Conservation (phyloP, 2,888 invertebrate species). For the Byasa hedistus region DNA sequence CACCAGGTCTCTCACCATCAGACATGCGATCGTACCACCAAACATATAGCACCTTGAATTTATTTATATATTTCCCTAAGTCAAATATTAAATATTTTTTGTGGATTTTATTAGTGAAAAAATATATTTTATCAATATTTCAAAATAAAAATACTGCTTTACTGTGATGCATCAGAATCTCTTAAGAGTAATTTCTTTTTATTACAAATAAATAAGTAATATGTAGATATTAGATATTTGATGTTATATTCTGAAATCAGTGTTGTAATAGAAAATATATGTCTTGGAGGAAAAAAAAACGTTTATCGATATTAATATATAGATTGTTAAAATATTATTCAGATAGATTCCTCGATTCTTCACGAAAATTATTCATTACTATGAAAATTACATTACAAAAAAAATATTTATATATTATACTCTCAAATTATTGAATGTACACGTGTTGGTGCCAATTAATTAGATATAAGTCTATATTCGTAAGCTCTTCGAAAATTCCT, state of each 20-base stretch:
- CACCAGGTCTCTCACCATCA: too few relatives aligned
- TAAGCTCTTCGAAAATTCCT: constrained; percentile 2
- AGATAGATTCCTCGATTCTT: too few relatives aligned
- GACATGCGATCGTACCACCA: too few relatives aligned
- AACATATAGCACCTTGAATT: too few relatives aligned
- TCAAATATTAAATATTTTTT: too few relatives aligned
- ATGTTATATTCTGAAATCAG: neutral
- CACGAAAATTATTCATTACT: too few relatives aligned
- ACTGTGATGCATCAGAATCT: constrained; percentile 10
- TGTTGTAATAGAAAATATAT: neutral
- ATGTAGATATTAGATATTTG: neutral
- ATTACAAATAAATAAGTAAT: neutral
- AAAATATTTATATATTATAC: too few relatives aligned
- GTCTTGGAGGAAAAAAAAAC: neutral
- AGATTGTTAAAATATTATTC: too few relatives aligned
- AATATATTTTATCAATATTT: constrained; percentile 4
- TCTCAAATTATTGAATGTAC: constrained; percentile 31
- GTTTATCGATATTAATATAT: too few relatives aligned
- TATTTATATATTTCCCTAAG: too few relatives aligned
- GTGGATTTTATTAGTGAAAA: neutral
- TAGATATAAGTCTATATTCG: constrained; percentile 45
- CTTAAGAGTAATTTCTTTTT: constrained; percentile 1
- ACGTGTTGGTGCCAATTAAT: constrained; percentile 58
- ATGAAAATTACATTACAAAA: too few relatives aligned
- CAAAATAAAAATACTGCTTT: neutral